These are phyloP conservation scores for Bubo bubo DNA, from an alignment of 2,113 vertebrate genomes.

Conservation along the genomic window DNA sequence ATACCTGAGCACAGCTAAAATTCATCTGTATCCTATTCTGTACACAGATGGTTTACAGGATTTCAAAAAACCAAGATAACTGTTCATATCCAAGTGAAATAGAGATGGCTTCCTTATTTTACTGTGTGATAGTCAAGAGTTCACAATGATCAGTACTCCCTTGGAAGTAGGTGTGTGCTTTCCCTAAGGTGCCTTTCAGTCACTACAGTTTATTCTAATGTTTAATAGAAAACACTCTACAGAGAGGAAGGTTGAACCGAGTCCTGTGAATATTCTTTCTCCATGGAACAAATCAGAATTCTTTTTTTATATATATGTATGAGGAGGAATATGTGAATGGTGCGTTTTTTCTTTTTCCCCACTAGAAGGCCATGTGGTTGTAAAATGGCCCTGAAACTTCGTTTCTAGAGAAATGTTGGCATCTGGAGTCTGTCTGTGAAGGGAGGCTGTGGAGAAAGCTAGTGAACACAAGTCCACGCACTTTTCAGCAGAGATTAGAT, in stretches of 20 bases:
- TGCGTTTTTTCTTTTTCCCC: no score
- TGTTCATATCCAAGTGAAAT: not conserved
- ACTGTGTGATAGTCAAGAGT: not conserved
- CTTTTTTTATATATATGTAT: not conserved
- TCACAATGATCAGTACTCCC: not conserved
- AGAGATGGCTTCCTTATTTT: not conserved
- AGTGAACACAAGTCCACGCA: not conserved
- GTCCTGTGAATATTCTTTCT: not conserved
- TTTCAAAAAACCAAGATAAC: not conserved
- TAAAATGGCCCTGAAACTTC: not conserved
- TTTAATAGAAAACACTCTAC: not conserved
- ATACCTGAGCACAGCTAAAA: not conserved
- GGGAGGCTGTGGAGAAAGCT: not conserved
- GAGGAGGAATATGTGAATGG: not conserved
- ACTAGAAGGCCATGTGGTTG: not conserved
- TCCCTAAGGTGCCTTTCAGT: not conserved
- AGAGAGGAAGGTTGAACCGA: not conserved
- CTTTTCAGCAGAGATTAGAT: not conserved
- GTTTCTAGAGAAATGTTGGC: not conserved
- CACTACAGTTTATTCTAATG: not conserved
- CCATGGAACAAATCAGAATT: not conserved
- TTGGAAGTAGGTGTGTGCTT: not conserved
- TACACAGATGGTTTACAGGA: not conserved
- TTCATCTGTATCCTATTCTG: not conserved
- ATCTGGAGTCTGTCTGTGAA: not conserved